A percentile compares a stretch with the other conserved stretches of the same genome.
Evolutionary conservation across 2,797 vertebrate genomes (phyloP).

Genomic region (Pseudopleuronectes americanus): DNA sequence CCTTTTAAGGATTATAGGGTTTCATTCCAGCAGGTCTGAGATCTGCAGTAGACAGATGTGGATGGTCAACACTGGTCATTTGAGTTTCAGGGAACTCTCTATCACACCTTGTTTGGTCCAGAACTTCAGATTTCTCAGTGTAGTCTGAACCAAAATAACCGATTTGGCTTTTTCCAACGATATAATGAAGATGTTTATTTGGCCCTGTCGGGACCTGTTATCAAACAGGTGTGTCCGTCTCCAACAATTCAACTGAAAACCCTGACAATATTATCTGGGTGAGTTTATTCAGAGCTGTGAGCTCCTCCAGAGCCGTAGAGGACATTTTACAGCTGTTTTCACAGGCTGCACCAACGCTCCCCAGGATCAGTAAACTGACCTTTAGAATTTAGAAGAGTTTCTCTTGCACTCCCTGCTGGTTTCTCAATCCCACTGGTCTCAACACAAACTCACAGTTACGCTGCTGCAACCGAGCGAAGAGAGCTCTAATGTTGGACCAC

Average conservation of each 20-base stretch:
- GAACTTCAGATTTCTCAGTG: too few species aligned
- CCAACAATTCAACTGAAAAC: neutral
- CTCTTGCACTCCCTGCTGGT: constrained; percentile 4
- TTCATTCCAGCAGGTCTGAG: too few species aligned
- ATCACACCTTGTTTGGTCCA: too few species aligned
- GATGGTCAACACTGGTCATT: too few species aligned
- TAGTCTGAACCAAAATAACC: too few species aligned
- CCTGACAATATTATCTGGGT: neutral
- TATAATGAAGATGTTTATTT: too few species aligned
- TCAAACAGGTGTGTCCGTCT: neutral
- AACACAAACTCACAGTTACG: neutral
- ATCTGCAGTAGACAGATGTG: too few species aligned
- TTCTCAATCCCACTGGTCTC: neutral
- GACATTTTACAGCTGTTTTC: constrained; percentile 14
- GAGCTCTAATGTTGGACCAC: neutral
- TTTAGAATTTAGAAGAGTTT: constrained; percentile 9
- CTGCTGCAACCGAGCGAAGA: neutral
- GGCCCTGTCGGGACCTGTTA: too few species aligned
- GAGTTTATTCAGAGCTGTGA: neutral
- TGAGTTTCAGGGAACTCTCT: too few species aligned
- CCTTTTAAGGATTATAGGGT: neutral
- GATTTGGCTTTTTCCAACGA: too few species aligned
- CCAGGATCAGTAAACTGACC: constrained; percentile 23
- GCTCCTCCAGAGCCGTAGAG: neutral
- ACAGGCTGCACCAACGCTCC: neutral